These are phyloP conservation scores for Idaea dimidiata DNA, from an alignment of 2,888 invertebrate genomes.

Conservation along the genomic window DNA sequence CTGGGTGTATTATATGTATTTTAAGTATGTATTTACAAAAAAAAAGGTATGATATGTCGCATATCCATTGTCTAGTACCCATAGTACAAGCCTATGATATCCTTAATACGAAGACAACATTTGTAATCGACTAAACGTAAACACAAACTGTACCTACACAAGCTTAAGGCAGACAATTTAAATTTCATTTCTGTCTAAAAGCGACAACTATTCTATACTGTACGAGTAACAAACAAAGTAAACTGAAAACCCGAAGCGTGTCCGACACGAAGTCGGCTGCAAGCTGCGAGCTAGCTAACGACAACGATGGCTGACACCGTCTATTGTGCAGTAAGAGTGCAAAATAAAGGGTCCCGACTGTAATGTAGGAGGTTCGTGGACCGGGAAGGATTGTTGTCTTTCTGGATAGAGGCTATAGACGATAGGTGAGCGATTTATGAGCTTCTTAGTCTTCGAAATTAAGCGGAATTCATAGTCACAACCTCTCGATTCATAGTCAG, in stretches of 20 bases:
- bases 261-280: neutral
- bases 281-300: neutral
- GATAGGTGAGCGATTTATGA: constrained; percentile 8
- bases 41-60: no score
- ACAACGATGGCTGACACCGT: constrained; percentile 8
- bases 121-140: no score
- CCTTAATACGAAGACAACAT: no score
- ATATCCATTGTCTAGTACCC: no score
- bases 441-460: neutral
- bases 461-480: no score
- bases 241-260: neutral
- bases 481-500: no score
- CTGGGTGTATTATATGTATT: no score
- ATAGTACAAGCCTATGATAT: no score
- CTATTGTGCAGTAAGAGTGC: constrained; percentile 28
- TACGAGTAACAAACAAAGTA: neutral
- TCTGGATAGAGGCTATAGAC: constrained; percentile 17
- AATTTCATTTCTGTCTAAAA: neutral
- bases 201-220: neutral
- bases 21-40: no score
- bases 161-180: neutral
- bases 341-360: constrained; percentile 45
- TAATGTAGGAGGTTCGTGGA: constrained; percentile 39
- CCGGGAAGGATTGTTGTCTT: constrained; percentile 35
- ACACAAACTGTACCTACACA: neutral